These are phyloP conservation scores for Phocoena phocoena DNA, from an alignment of 2,113 vertebrate genomes.

Conservation along the genomic window DNA sequence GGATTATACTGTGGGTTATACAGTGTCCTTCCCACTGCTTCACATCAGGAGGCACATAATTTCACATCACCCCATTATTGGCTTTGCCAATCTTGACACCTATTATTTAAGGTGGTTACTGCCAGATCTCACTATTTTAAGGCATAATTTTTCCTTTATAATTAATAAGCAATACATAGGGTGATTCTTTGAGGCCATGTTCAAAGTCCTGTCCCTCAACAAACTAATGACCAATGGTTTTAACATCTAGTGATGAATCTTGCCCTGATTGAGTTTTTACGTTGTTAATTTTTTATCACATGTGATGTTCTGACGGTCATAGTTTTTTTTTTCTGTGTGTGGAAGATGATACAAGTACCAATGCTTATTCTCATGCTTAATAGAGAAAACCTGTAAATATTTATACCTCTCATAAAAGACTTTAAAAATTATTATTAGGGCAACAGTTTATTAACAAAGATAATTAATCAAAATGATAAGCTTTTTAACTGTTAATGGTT, in stretches of 20 bases:
- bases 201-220: neutral
- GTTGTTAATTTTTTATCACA: neutral
- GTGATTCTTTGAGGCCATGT: neutral
- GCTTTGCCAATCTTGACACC: neutral
- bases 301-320: neutral
- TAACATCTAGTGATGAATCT: neutral
- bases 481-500: neutral
- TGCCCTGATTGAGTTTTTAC: neutral
- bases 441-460: neutral
- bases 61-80: neutral
- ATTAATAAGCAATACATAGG: neutral
- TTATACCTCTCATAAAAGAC: neutral
- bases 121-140: neutral
- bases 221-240: neutral
- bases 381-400: neutral
- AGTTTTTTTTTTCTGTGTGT: neutral
- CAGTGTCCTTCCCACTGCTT: neutral
- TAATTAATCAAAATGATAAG: neutral
- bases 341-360: neutral
- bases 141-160: neutral
- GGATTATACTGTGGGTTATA: neutral
- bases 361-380: neutral
- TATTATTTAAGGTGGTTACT: neutral
- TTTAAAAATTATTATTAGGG: slow-evolving; percentile 32
- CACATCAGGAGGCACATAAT: neutral